A percentile compares a stretch with the other conserved stretches of the same genome.
These are phyloP conservation scores for Monochamus alternatus DNA, from an alignment of 2,888 invertebrate genomes.

Conservation along the genomic window DNA sequence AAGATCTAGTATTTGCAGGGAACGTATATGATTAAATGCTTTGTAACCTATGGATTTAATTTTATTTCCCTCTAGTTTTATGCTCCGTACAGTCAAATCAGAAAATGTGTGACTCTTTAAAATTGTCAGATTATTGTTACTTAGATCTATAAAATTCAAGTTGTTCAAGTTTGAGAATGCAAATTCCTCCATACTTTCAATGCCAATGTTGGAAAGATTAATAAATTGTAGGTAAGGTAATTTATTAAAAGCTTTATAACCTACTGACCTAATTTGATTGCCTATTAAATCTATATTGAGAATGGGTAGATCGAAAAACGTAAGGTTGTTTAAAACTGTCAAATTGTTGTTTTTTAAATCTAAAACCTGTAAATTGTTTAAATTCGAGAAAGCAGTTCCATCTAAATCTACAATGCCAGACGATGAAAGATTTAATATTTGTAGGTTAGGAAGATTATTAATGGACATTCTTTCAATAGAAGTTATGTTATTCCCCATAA, in stretches of 20 bases:
- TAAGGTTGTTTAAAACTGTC: slow-evolving; percentile 2
- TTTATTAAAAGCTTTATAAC: slow-evolving; percentile 9
- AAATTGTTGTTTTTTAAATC: slow-evolving; percentile 21
- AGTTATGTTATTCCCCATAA: slow-evolving; percentile 4
- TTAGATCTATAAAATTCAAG: not conserved
- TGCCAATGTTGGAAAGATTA: slow-evolving; percentile 14
- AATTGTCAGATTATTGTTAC: not conserved
- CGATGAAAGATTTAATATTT: slow-evolving; percentile 5
- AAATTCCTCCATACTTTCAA: slow-evolving; percentile 25
- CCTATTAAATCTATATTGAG: slow-evolving; percentile 4
- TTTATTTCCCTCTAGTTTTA: not conserved
- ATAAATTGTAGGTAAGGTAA: not conserved
- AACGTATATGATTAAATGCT: not conserved
- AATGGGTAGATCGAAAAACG: not conserved
- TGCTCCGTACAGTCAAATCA: not conserved
- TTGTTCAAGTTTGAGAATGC: not conserved
- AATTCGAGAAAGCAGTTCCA: slow-evolving; percentile 1
- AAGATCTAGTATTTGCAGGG: not conserved
- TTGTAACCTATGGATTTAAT: not conserved
- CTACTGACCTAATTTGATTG: slow-evolving; percentile 12
- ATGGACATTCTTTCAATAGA: not conserved
- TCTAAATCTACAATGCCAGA: slow-evolving; percentile 9
- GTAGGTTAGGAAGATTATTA: not conserved
- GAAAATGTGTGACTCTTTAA: not conserved
- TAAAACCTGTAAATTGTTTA: not conserved